Conservation (phyloP, 2,797 vertebrate species). For the Cuculus canorus region DNA sequence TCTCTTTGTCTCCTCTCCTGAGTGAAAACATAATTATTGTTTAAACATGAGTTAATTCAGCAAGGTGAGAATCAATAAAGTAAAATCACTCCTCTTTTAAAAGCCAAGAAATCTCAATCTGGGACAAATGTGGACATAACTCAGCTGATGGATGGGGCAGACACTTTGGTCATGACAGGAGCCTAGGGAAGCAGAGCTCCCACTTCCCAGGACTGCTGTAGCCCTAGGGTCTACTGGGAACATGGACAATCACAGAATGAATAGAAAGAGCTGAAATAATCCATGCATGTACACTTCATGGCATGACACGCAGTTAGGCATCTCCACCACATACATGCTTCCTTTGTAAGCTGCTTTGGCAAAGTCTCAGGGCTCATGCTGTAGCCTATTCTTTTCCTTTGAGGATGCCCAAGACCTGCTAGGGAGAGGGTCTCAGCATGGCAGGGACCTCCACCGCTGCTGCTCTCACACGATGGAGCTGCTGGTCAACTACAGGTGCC, state of each 20-base stretch:
- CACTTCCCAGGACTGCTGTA: not conserved
- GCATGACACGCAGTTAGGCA: not conserved
- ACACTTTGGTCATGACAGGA: not conserved
- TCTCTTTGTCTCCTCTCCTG: conserved; percentile 55
- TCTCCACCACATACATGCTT: not conserved
- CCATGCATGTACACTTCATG: rapidly evolving
- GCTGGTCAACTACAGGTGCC: not conserved
- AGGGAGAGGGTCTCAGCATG: not conserved
- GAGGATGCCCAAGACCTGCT: not conserved
- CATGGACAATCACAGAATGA: not conserved
- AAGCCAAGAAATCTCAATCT: conserved; percentile 51
- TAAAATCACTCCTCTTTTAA: conserved; percentile 56
- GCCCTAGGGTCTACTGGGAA: not conserved
- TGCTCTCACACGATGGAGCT: not conserved
- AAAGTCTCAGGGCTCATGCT: not conserved
- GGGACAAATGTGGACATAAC: not conserved
- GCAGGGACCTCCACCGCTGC: not conserved
- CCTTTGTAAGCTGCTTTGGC: not conserved
- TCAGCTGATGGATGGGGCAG: not conserved
- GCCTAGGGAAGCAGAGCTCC: not conserved
- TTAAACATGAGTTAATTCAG: conserved; percentile 73
- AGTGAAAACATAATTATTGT: conserved; percentile 71
- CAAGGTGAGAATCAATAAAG: conserved; percentile 65
- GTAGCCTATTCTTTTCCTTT: not conserved
- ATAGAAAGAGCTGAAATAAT: not conserved